Conservation (phyloP, 2,888 invertebrate species). For the Bedellia somnulentella region DNA sequence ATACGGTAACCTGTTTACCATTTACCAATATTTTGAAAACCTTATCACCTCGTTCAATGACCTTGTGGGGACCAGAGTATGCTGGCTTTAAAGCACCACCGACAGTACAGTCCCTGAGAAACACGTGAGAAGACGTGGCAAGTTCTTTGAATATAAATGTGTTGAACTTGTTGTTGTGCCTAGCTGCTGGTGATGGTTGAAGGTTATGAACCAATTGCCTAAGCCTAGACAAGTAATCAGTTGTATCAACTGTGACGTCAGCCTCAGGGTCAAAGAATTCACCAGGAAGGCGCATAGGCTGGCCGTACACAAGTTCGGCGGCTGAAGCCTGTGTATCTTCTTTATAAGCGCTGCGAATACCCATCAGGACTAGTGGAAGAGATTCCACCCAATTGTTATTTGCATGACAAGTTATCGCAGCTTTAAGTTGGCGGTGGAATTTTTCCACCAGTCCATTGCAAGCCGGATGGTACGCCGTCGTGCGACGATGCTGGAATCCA, state of each 20-base stretch:
- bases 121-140: no score
- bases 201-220: no score
- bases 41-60: no score
- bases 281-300: constrained; percentile 12
- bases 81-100: no score
- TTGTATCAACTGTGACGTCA: neutral
- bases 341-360: constrained; percentile 4
- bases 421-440: constrained; percentile 19
- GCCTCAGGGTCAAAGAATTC: constrained; percentile 9
- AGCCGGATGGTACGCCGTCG: constrained; percentile 21
- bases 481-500: constrained; percentile 9
- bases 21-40: no score
- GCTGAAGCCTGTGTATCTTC: constrained; percentile 2
- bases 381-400: neutral
- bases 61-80: no score
- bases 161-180: no score
- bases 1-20: no score
- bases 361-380: constrained; percentile 3
- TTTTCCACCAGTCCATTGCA: constrained; percentile 27
- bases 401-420: constrained; percentile 15
- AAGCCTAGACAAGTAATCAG: neutral
- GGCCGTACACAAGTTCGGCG: constrained; percentile 10
- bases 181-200: no score
- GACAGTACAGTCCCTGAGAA: no score
- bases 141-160: no score